Base-by-base conservation (phyloP, 2,797 vertebrate species). In the Hipposideros larvatus region DNA sequence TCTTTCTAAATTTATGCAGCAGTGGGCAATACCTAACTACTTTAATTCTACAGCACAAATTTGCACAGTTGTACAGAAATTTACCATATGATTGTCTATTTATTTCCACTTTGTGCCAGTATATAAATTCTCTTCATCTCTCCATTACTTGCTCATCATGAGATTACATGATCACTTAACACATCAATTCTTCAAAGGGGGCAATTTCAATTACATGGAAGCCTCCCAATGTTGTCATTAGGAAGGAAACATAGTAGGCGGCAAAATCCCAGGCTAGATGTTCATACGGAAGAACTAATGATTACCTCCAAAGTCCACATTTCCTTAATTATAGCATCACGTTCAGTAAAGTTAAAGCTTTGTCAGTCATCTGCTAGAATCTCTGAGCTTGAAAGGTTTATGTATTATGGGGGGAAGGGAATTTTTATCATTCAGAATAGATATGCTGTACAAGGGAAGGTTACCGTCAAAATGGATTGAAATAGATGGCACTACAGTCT, bases 301-400 rank as follows among this genome's bases (percentile, higher is more conserved):
- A 96, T 96, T 96, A 96, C 57, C 77, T 93, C 75, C 85, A 46
- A 96, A 96, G 96, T 94, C 95, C 96, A 96, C 48, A 68, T 95
- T 91, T 92, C 63, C 68, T 95, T 97, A 97, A 96, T 97, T 96
- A 97, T 31, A 97, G 77, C 59, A 90, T 90, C 53, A 65, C 0
- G 0, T 71, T 91, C 53, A 75, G 73, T 48, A 90, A 96, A 96
- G 94, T 90, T 94, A 97, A 94, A 96, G 71, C 77, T 91, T 93
- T 95, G 85, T 89, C 73, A 97, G 84, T 34, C 11, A 4, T 86
- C 89, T 94, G 26, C 74, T 86, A 83, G 74, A 94, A 88, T 92
- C 93, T 96, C 66, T n/a, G 53, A 77, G 87, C 31, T 82, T 88
- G 31, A 92, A 91, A 95, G 74, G 51, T 82, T 86, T 95, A 34